Conservation (phyloP, 2,797 vertebrate genomes). For the Valencia hispanica region DNA sequence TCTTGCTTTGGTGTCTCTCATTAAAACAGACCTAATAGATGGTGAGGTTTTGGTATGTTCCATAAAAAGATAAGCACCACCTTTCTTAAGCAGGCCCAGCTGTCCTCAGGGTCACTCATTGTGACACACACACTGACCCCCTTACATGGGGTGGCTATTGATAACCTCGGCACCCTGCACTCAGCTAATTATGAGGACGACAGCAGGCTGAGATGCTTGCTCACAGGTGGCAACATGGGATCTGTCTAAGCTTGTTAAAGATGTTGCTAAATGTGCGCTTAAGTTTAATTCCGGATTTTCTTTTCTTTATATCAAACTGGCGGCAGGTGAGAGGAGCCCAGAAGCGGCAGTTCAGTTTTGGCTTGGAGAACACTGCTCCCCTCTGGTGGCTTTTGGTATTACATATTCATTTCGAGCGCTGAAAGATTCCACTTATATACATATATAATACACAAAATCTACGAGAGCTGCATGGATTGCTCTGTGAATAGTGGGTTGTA, state of each 20-base stretch:
- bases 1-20: background rate
- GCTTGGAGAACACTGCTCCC: constrained; percentile 3
- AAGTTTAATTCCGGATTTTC: constrained; percentile 5
- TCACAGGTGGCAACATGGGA: constrained; percentile 55
- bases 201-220: constrained; percentile 49
- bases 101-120: constrained; percentile 57
- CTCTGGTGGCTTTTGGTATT: constrained; percentile 12
- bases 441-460: background rate
- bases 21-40: constrained; percentile 22
- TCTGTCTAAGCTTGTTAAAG: constrained; percentile 24
- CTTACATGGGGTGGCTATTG: constrained; percentile 60
- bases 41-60: constrained; percentile 30
- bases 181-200: constrained; percentile 43
- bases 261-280: constrained; percentile 6
- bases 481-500: background rate
- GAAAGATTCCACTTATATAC: background rate
- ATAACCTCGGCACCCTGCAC: constrained; percentile 61
- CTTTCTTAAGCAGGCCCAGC: constrained; percentile 47
- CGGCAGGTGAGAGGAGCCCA: constrained; percentile 30
- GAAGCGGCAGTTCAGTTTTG: constrained; percentile 2
- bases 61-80: constrained; percentile 64
- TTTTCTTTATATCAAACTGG: constrained; percentile 5
- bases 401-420: constrained; percentile 3
- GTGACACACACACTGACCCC: constrained; percentile 58
- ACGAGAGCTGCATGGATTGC: background rate